A percentile compares a stretch with the other conserved stretches of the same genome.
phyloP scores from a whole-genome alignment of 2,113 vertebrate species.

The Pterocles gutturalis region DNA sequence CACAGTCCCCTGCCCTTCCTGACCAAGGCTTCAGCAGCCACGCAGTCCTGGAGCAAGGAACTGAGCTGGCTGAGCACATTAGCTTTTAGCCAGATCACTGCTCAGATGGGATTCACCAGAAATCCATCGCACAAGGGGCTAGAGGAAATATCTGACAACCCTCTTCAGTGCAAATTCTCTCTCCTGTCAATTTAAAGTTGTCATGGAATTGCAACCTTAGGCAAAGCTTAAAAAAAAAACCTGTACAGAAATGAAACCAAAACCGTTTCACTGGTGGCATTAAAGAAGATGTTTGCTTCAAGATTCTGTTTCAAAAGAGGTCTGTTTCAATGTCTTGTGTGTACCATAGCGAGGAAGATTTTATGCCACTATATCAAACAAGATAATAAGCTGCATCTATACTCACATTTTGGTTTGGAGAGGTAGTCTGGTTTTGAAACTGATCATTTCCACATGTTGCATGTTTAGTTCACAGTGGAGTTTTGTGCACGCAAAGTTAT shows the following conservation, averaged over 20 bases:
- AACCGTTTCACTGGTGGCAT: neutral
- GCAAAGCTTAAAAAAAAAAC: neutral
- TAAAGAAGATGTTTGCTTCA: neutral
- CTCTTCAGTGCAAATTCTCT: neutral
- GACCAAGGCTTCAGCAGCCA: neutral
- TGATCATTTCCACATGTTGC: neutral
- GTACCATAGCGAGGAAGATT: neutral
- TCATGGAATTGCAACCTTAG: neutral
- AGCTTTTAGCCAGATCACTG: neutral
- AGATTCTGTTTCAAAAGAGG: neutral
- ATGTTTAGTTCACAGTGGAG: neutral
- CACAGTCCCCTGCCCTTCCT: neutral
- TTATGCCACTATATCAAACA: neutral
- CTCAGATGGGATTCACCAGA: neutral
- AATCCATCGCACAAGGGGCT: neutral
- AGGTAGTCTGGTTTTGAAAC: neutral
- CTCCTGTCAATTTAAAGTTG: neutral
- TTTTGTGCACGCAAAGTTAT: neutral
- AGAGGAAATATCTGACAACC: neutral
- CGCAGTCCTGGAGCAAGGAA: neutral
- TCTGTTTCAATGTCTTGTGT: neutral
- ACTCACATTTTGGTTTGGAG: neutral
- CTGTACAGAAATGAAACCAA: neutral
- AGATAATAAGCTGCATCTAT: neutral
- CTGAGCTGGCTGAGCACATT: fast-evolving